phyloP scores from a whole-genome alignment of 2,888 invertebrate genomes.

The Anthrax anthrax region DNA sequence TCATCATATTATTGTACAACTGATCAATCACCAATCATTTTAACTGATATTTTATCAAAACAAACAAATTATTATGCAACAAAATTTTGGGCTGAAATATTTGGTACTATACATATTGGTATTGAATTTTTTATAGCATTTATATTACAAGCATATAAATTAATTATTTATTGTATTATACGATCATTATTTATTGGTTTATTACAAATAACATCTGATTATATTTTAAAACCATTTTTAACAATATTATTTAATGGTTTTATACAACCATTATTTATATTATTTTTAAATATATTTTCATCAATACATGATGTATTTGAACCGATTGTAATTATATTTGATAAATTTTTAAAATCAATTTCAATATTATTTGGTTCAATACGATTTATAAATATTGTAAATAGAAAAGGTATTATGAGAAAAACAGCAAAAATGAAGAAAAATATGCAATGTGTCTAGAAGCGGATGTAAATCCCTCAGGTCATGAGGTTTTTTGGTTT shows the following conservation, averaged over 20 bases:
- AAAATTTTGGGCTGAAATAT: conserved; percentile 52
- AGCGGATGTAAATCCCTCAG: no score
- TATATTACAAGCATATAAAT: conserved; percentile 43
- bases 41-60: conserved; percentile 42
- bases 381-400: conserved; percentile 21
- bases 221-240: conserved; percentile 49
- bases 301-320: conserved; percentile 47
- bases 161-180: conserved; percentile 41
- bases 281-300: conserved; percentile 44
- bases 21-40: conserved; percentile 43
- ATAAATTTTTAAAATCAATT: conserved; percentile 30
- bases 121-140: conserved; percentile 46
- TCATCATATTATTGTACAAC: conserved; percentile 48
- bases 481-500: no score
- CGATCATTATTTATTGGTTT: conserved; percentile 46
- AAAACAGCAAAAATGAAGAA: no score
- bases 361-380: conserved; percentile 21
- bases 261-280: conserved; percentile 52
- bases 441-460: no score
- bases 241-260: conserved; percentile 48
- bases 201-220: conserved; percentile 49
- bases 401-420: not conserved
- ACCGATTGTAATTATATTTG: conserved; percentile 43
- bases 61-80: conserved; percentile 44
- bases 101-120: conserved; percentile 46